Evolutionary conservation across 1,140 invertebrate species (phyloP).

Genomic region (Sycophila sp.): DNA sequence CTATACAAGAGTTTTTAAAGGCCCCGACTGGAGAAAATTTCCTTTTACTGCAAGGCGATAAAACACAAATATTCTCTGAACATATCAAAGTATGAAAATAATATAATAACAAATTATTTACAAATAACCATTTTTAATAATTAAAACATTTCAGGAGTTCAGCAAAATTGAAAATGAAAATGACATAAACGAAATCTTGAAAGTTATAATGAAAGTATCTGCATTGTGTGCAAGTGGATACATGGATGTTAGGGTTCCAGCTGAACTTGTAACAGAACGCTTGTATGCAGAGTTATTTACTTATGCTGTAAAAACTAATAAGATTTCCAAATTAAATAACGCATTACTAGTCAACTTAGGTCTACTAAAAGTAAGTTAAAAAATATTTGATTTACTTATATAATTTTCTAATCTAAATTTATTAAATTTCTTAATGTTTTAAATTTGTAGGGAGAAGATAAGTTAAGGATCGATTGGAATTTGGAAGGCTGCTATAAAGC

Average conservation of each 20-base stretch:
- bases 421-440: slow-evolving; percentile 7
- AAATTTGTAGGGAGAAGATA: slow-evolving; percentile 68
- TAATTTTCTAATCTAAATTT: slow-evolving; percentile 31
- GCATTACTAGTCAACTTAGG: slow-evolving; percentile 74
- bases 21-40: slow-evolving; percentile 70
- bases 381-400: slow-evolving; percentile 25
- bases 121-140: neutral
- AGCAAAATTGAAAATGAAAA: slow-evolving; percentile 36
- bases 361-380: slow-evolving; percentile 72
- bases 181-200: slow-evolving; percentile 61
- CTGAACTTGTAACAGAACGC: slow-evolving; percentile 66
- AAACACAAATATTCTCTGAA: slow-evolving; percentile 59
- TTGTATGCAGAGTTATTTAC: slow-evolving; percentile 72
- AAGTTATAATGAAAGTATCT: slow-evolving; percentile 71
- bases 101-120: neutral
- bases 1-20: slow-evolving; percentile 68
- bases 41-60: slow-evolving; percentile 65
- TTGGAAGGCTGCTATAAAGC: slow-evolving; percentile 70
- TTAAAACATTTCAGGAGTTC: slow-evolving; percentile 45
- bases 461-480: slow-evolving; percentile 69
- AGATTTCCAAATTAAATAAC: slow-evolving; percentile 71
- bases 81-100: slow-evolving; percentile 60
- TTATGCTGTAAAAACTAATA: slow-evolving; percentile 65
- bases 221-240: slow-evolving; percentile 67
- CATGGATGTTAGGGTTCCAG: slow-evolving; percentile 66